These are phyloP conservation scores for Proisotoma minuta DNA, from an alignment of 2,888 invertebrate species.

Conservation along the genomic window DNA sequence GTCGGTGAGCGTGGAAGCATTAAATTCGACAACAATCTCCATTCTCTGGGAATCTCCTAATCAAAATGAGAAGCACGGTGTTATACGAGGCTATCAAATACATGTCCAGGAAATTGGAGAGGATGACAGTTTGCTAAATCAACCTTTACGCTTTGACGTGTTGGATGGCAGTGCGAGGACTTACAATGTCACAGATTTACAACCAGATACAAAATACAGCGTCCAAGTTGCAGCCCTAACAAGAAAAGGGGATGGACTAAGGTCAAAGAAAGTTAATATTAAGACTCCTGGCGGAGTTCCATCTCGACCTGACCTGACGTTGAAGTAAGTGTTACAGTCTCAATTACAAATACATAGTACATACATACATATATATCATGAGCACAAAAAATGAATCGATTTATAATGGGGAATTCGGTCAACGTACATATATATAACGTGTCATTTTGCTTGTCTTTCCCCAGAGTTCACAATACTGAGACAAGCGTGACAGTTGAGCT, in stretches of 20 bases:
- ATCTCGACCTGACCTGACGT: slow-evolving; percentile 71
- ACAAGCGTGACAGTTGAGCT: slow-evolving; percentile 83
- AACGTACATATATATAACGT: too few species aligned
- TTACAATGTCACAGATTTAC: slow-evolving; percentile 78
- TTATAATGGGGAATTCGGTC: too few species aligned
- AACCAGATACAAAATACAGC: slow-evolving; percentile 91
- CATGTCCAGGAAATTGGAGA: slow-evolving; percentile 86
- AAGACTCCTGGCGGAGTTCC: slow-evolving; percentile 92
- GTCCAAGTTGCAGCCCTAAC: slow-evolving; percentile 94
- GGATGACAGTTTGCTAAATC: slow-evolving; percentile 77
- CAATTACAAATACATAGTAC: too few species aligned
- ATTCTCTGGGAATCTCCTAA: slow-evolving; percentile 92
- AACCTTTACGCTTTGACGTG: slow-evolving; percentile 76
- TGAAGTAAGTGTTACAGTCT: slow-evolving; percentile 62
- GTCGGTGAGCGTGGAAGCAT: slow-evolving; percentile 77
- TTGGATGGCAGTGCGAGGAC: slow-evolving; percentile 70
- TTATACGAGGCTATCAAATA: slow-evolving; percentile 94
- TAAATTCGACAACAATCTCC: slow-evolving; percentile 93
- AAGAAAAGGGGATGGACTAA: slow-evolving; percentile 91
- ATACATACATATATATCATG: too few species aligned
- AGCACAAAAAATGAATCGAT: too few species aligned
- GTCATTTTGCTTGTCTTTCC: slow-evolving; percentile 42
- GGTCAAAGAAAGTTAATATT: slow-evolving; percentile 77
- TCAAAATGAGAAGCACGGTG: slow-evolving; percentile 86
- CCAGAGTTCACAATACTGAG: slow-evolving; percentile 75